Evolutionary conservation across 2,888 invertebrate genomes (phyloP), one percentile per base, ranked within the genome.

Genomic region (Ypsolopha sequella): DNA sequence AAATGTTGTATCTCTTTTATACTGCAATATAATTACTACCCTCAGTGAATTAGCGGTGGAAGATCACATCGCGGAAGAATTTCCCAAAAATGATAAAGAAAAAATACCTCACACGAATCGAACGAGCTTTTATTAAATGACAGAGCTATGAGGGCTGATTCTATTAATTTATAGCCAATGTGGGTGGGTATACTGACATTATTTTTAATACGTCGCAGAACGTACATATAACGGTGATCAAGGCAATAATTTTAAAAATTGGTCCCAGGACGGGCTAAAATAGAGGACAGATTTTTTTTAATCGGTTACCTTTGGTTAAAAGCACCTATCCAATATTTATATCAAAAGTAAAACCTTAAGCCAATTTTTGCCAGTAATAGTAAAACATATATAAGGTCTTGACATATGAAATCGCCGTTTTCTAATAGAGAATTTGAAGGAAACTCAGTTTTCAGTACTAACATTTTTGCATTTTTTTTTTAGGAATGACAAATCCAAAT

Each of bases 101-200:
- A 78, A 85, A 84, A 85, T 85, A 82, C 86, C 85, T 76, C 86
- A 85, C 85, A 85, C 81, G 79, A 76, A 62, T 65, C 72, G 74
- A 81, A 81, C 77, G 75, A 74, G 75, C 70, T 69, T 76, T 81
- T 79, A 82, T 84, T 81, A 81, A 76, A 80, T 70, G 77, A 79
- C 80, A 80, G 68, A 68, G 58, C 61, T 72, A 85, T 84, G 76
- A 75, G 85, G 85, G 84, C 70, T 75, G 73, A 76, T 77, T 79
- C 80, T 85, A 85, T 85, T 86, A 86, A 85, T 86, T 86, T 86
- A 84, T 84, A 78, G 73, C 80, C 84, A 73, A 85, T 85, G 86
- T 85, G 86, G 86, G 85, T 81, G 86, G 85, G 78, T 84, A 84
- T 60, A 72, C 80, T 76, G 75, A 73, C 68, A 86, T 86, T 84